Percentiles rank a stretch among this genome's conserved stretches.
phyloP scores from a whole-genome alignment of 37 sponge, comb jelly and placozoan genomes.

The Sycon ciliatum region DNA sequence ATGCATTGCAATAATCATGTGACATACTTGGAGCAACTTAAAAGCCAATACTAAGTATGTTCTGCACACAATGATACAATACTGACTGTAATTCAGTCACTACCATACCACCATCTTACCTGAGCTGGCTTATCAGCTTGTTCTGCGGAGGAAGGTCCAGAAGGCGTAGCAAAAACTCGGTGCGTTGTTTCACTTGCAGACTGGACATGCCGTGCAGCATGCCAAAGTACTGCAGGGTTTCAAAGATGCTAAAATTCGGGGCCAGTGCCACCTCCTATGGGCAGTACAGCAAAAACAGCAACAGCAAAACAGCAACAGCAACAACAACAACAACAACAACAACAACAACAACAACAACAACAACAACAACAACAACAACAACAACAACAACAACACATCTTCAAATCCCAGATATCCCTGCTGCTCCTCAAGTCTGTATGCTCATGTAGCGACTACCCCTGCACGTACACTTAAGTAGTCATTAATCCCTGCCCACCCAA shows the following conservation, averaged over 20 bases:
- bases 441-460: no score
- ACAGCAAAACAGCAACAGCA: not conserved
- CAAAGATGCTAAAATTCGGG: slow-evolving; percentile 56
- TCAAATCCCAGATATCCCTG: no score
- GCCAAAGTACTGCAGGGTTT: slow-evolving; percentile 72
- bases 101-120: slow-evolving; percentile 41
- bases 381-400: no score
- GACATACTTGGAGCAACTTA: no score
- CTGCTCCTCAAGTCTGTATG: no score
- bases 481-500: no score
- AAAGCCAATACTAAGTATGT: no score
- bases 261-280: slow-evolving; percentile 59
- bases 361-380: no score
- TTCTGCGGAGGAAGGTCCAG: slow-evolving; percentile 48
- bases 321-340: not conserved
- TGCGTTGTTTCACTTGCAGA: slow-evolving; percentile 31
- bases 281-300: not conserved
- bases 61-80: no score
- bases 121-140: slow-evolving; percentile 47
- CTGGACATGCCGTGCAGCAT: slow-evolving; percentile 47
- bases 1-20: not conserved
- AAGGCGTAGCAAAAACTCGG: slow-evolving; percentile 44
- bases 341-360: no score
- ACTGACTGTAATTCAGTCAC: no score
- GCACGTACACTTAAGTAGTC: no score